Evolutionary conservation across 2,113 vertebrate genomes (phyloP).

Genomic region (Puffinus mauretanicus): DNA sequence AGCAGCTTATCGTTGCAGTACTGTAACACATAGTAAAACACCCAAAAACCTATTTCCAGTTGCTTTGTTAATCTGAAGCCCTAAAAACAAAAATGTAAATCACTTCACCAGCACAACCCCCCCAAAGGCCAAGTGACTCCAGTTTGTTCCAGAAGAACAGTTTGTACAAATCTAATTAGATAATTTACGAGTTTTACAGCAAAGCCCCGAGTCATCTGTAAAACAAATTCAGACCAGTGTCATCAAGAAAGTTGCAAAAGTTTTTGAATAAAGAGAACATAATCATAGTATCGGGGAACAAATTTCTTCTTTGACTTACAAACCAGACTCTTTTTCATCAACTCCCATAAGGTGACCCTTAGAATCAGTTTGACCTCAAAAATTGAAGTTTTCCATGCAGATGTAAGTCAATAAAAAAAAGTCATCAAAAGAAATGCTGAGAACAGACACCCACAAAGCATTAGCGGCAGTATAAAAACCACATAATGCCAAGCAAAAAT

Average conservation of each 20-base stretch:
- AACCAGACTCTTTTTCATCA: neutral
- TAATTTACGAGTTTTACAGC: neutral
- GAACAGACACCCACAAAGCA: neutral
- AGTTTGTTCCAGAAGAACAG: conserved; percentile 20
- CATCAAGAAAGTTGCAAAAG: neutral
- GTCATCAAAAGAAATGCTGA: neutral
- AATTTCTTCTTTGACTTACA: neutral
- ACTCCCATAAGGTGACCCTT: neutral
- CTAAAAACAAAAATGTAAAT: conserved; percentile 10
- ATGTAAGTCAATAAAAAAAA: neutral
- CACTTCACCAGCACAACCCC: neutral
- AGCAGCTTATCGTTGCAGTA: neutral
- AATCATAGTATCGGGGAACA: neutral
- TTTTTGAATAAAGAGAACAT: neutral
- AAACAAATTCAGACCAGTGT: neutral
- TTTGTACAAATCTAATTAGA: conserved; percentile 4
- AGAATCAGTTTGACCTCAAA: neutral
- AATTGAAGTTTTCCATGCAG: neutral
- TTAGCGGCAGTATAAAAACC: neutral
- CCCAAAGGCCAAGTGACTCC: neutral
- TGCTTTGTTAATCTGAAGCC: neutral
- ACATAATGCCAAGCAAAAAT: neutral
- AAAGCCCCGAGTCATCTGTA: conserved; percentile 11
- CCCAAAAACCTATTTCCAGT: neutral
- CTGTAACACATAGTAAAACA: neutral